Base-by-base conservation (phyloP, 2,888 invertebrate species). In the Coelopa pilipes region DNA sequence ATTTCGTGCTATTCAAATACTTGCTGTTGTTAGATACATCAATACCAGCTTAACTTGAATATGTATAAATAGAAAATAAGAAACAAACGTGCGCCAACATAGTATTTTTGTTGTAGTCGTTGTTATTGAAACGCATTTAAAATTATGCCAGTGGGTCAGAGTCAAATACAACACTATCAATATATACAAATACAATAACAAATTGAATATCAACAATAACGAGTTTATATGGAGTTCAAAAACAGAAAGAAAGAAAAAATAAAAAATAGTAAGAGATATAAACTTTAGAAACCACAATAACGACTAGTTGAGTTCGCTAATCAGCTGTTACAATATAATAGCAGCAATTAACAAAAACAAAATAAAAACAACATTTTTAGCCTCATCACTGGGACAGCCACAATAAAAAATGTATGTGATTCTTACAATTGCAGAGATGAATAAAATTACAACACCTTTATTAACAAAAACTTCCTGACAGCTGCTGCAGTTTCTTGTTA, bases 111-210 rank as follows among this genome's bases (percentile, higher is more conserved):
- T 60, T 62, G 34, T 34, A 34, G 34, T 34, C 34, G 34, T 34
- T 34, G 34, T 34, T 34, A 34, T 34, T 34, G 34, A 34, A 34
- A 34, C 34, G 60, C 63, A 19, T 50, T 59, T 21, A 21, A 70
- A 70, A 59, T 70, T 21, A 70, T 46, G 70, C 46, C 46, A 70
- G 60, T 60, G 47, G 47, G 70, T 60, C 50, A 67, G 49, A 67
- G 73, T 68, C 63, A 72, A 74, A 70, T 55, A 34, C 45, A 57
- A 59, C 49, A 74, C 59, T 63, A 75, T 49, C 21, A 70, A 55
- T 57, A 74, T 62, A 73, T 72, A 74, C 77, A 72, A 76, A 68
- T 66, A 79, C 53, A 76, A 19, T 50, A 70, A 19, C 69, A n/a
- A 57, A 70, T 55, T 63, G 75, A 80, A 67, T n/a, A 67, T 34